Conservation (phyloP, 2,797 vertebrate species). For the Morelia viridis region DNA sequence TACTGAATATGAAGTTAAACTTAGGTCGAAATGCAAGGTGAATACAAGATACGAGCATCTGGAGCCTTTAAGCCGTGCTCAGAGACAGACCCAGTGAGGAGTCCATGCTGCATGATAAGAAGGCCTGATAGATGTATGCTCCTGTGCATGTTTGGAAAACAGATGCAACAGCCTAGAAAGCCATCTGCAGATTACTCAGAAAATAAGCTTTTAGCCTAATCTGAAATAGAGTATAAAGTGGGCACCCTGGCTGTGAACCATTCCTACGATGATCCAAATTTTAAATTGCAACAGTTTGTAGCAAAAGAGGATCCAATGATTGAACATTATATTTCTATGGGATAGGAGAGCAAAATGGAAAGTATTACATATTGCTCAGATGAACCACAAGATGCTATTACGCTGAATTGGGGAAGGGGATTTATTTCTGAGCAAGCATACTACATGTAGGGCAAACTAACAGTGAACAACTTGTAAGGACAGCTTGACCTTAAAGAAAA, state of each 20-base stretch:
- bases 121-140: slow-evolving; percentile 9
- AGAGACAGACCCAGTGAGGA: background rate
- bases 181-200: background rate
- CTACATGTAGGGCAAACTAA: background rate
- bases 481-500: background rate
- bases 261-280: background rate
- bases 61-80: background rate
- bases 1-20: background rate
- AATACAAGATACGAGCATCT: background rate
- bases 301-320: background rate
- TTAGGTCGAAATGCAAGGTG: background rate
- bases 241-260: slow-evolving; percentile 7
- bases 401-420: background rate
- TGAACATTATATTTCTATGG: background rate
- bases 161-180: background rate
- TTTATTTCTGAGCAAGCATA: background rate
- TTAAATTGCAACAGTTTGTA: slow-evolving; percentile 4
- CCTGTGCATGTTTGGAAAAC: background rate
- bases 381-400: background rate
- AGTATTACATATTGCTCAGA: background rate
- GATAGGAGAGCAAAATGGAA: background rate
- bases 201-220: background rate
- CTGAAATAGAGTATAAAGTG: background rate
- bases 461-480: background rate
- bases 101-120: background rate